Evolutionary conservation across 2,797 vertebrate genomes (phyloP).

Genomic region (Danionella dracula): DNA sequence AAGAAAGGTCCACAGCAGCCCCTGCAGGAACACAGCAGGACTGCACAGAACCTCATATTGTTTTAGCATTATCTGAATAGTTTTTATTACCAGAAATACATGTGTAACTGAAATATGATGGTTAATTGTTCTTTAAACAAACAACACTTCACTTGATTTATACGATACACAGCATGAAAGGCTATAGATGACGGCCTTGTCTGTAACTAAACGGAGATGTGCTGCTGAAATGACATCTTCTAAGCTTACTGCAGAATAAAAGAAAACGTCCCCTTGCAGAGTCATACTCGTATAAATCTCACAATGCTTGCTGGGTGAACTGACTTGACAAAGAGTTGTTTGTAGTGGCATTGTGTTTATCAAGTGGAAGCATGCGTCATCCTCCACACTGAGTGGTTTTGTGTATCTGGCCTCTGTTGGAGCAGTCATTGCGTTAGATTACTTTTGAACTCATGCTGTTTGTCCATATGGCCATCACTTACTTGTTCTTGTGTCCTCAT

Average conservation of each 20-base stretch:
- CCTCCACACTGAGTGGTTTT: background rate
- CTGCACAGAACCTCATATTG: constrained; percentile 8
- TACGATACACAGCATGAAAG: too few relatives aligned
- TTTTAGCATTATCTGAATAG: too few relatives aligned
- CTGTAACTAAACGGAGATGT: too few relatives aligned
- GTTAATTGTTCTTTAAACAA: too few relatives aligned
- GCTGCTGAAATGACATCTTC: too few relatives aligned
- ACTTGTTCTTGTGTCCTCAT: background rate
- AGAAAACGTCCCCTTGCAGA: too few relatives aligned
- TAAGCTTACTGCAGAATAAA: too few relatives aligned
- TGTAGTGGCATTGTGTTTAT: background rate
- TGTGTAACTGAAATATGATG: too few relatives aligned
- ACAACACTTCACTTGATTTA: too few relatives aligned
- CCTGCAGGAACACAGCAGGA: constrained; percentile 46
- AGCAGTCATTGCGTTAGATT: constrained; percentile 1
- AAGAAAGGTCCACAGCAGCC: constrained; percentile 50
- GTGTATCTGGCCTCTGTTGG: background rate
- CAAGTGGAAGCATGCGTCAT: background rate
- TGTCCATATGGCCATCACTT: constrained; percentile 7
- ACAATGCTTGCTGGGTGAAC: background rate
- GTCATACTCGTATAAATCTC: too few relatives aligned
- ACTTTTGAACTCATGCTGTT: constrained; percentile 15
- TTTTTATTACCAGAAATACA: too few relatives aligned
- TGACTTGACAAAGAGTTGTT: background rate
- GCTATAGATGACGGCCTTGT: too few relatives aligned